These are phyloP conservation scores for Galaxea fascicularis DNA, from an alignment of 92 coral and sea anemone species.

Conservation along the genomic window DNA sequence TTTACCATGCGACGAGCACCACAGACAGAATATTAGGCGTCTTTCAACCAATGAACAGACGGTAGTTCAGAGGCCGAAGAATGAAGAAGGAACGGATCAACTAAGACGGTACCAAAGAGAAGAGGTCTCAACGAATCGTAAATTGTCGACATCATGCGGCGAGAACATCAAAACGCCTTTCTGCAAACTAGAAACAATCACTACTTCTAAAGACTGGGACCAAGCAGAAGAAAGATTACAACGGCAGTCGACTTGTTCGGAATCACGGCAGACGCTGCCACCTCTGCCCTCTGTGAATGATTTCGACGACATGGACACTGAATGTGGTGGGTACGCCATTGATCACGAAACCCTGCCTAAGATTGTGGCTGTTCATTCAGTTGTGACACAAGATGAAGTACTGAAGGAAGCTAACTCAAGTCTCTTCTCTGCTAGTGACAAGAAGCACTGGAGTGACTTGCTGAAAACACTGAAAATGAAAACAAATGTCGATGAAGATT, in stretches of 20 bases:
- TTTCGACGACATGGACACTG: not conserved
- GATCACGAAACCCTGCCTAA: slow-evolving; percentile 81
- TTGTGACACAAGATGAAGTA: slow-evolving; percentile 51
- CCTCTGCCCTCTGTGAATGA: slow-evolving; percentile 8
- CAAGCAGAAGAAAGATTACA: not conserved
- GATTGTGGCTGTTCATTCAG: slow-evolving; percentile 89
- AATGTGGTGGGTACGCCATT: slow-evolving; percentile 82
- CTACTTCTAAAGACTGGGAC: not conserved
- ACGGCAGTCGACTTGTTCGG: not conserved
- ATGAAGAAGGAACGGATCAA: not conserved
- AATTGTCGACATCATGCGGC: not conserved
- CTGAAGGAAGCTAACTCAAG: not conserved
- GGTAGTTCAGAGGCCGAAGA: not conserved
- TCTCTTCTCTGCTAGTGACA: not conserved
- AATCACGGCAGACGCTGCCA: slow-evolving; percentile 3
- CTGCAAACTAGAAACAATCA: not conserved
- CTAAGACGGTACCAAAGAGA: not conserved
- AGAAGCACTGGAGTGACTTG: slow-evolving; percentile 19
- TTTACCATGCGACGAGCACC: not conserved
- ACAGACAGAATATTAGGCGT: not conserved
- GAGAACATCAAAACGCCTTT: not conserved
- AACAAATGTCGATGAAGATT: not conserved
- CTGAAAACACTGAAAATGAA: not conserved
- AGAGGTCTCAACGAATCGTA: not conserved
- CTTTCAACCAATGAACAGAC: not conserved